These are phyloP conservation scores for Nemoura dubitans DNA, from an alignment of 2,888 invertebrate genomes.

Conservation along the genomic window DNA sequence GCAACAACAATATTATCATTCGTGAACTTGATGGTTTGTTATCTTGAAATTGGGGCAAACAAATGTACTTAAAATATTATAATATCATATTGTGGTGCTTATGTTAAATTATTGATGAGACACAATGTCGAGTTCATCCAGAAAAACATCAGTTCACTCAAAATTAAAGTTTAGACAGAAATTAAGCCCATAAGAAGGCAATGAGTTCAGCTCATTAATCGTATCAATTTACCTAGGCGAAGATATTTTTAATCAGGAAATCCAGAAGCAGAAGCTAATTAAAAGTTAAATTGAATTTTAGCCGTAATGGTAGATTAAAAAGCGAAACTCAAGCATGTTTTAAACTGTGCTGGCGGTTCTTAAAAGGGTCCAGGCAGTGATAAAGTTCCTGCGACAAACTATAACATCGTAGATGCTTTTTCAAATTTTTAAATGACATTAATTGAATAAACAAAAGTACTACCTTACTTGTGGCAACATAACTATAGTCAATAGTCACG, in stretches of 20 bases:
- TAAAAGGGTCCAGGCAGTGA: neutral
- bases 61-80: neutral
- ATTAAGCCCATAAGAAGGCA: neutral
- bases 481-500: no score
- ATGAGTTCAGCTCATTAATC: slow-evolving; percentile 2
- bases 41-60: neutral
- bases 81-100: no score
- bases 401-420: no score
- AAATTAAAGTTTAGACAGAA: neutral
- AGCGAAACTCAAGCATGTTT: neutral
- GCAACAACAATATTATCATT: neutral
- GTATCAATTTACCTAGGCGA: neutral
- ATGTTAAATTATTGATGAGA: no score
- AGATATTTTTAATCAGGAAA: neutral
- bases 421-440: no score
- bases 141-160: no score
- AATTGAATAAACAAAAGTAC: no score
- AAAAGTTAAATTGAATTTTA: neutral
- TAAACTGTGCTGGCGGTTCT: neutral
- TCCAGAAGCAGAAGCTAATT: neutral
- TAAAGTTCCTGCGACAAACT: no score
- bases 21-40: neutral
- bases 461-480: no score
- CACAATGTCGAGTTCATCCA: no score
- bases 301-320: neutral